phyloP scores from a whole-genome alignment of 2,113 vertebrate genomes.

The Seriola aureovittata region DNA sequence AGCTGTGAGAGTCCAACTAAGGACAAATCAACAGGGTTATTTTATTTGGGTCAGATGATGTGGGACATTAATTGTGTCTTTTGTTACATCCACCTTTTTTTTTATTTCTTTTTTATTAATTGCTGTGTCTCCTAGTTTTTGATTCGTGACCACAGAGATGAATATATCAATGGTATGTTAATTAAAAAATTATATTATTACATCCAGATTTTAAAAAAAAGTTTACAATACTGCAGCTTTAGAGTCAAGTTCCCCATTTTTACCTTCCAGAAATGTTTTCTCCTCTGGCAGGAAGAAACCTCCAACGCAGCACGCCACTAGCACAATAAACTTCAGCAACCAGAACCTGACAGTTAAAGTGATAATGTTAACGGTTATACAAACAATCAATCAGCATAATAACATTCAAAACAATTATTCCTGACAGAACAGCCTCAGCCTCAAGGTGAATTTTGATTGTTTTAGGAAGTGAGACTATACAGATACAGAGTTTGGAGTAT shows the following conservation, averaged over 20 bases:
- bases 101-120: background rate
- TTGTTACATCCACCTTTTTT: background rate
- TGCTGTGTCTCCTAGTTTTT: background rate
- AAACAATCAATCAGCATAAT: background rate
- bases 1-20: background rate
- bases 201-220: background rate
- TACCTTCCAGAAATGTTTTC: conserved; percentile 94
- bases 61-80: background rate
- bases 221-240: background rate
- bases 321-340: conserved; percentile 92
- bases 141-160: background rate
- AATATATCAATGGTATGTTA: background rate
- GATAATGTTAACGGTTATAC: background rate
- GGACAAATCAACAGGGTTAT: background rate
- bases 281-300: conserved; percentile 95
- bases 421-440: background rate
- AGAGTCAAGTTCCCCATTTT: background rate
- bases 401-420: background rate
- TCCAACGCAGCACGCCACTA: conserved; percentile 93
- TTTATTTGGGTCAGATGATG: background rate
- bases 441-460: too few relatives aligned
- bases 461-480: too few relatives aligned
- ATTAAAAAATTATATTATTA: background rate
- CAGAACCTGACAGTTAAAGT: conserved; percentile 89
- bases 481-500: background rate